These are phyloP conservation scores for Diaphora mendica DNA, from an alignment of 2,888 invertebrate genomes.

Conservation along the genomic window DNA sequence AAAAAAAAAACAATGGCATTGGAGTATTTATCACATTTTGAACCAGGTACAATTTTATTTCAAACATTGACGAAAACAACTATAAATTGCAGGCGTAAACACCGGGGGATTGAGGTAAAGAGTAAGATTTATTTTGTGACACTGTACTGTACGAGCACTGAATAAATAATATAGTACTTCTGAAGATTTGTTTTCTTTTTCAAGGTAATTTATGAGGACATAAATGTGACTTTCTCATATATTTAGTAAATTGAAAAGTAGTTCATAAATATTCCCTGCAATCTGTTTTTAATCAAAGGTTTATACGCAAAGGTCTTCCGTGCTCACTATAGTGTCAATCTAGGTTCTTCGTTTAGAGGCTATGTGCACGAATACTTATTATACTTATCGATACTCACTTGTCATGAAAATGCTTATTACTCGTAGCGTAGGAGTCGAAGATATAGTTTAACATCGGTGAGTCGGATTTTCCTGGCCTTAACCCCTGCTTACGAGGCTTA, in stretches of 20 bases:
- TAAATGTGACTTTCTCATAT: not conserved
- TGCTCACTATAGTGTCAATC: not conserved
- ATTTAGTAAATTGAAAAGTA: not conserved
- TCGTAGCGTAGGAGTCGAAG: slow-evolving; percentile 89
- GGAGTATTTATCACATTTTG: slow-evolving; percentile 34
- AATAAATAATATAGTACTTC: not conserved
- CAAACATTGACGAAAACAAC: slow-evolving; percentile 9
- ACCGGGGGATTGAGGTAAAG: not conserved
- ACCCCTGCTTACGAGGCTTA: slow-evolving; percentile 64
- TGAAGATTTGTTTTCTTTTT: not conserved
- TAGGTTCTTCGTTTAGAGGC: not conserved
- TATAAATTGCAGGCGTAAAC: not conserved
- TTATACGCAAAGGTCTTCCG: not conserved
- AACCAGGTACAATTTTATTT: slow-evolving; percentile 41
- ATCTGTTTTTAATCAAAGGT: not conserved
- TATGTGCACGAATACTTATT: not conserved
- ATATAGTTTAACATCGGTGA: slow-evolving; percentile 91
- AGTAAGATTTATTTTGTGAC: slow-evolving; percentile 4
- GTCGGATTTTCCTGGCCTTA: slow-evolving; percentile 85
- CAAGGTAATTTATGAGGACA: not conserved
- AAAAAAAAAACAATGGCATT: too few species aligned
- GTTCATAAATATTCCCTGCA: not conserved
- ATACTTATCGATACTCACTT: slow-evolving; percentile 66
- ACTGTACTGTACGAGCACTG: not conserved
- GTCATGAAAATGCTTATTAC: slow-evolving; percentile 90